Base-by-base conservation (phyloP, 2,113 vertebrate genomes). In the Himantopus leucocephalus region DNA sequence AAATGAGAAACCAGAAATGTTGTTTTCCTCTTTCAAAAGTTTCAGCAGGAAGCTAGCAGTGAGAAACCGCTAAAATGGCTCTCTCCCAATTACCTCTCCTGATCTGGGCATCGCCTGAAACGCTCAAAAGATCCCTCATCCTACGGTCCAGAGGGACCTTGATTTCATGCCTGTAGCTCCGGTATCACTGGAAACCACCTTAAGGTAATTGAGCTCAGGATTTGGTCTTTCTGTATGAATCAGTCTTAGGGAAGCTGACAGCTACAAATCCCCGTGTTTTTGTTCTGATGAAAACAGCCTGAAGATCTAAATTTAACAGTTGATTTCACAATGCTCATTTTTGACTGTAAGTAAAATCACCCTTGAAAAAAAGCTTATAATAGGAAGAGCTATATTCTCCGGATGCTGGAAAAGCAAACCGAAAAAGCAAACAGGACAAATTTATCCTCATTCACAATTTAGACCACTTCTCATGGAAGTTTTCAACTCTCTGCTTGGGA, bases 281-380 rank as follows among this genome's bases (percentile, higher is more conserved):
- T 95, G 89, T 94, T 94, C 91, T 95, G 91, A 73, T 87, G 91
- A 94, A 96, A 97, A 94, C 86, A 92, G 84, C 78, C 58, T 30
- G 37, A 94, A 92, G 84, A 91, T 94, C 94, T 97, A 97, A 95
- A 96, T 97, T 96, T 97, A 97, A 91, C 91, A 91, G 66, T 67
- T 85, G 87, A 74, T 96, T 96, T 97, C 96, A 97, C 94, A 97
- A 93, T 87, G 72, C 78, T 94, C 59, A n/a, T 89, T 95, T 97
- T 88, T 91, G 45, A 89, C 87, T 73, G 59, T 86, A 97, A 95
- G 93, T 94, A 94, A 94, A 94, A 94, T 89, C 53, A 58, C 43
- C 37, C 73, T 96, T 90, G 90, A 88, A 96, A 92, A 97, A 90
- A 29, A 91, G 62, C 84, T 93, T 73, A 73, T 77, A 96, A 95